Evolutionary conservation across 2,888 invertebrate genomes (phyloP).

Genomic region (Philonicus albiceps): DNA sequence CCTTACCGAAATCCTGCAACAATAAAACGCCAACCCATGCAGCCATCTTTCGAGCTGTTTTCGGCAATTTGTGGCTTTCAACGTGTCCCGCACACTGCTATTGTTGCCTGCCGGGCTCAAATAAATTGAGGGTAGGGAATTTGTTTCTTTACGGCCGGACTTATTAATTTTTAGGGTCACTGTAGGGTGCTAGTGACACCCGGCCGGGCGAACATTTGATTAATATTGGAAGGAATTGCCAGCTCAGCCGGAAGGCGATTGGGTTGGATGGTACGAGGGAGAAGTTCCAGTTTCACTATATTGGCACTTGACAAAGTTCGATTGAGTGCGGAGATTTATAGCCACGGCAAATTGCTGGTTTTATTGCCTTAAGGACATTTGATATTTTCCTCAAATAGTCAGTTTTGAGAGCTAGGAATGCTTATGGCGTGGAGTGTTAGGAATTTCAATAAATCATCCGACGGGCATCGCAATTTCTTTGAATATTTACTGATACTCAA

Average conservation of each 20-base stretch:
- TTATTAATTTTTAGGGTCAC: conserved; percentile 36
- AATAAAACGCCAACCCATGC: conserved; percentile 9
- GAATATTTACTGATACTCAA: neutral
- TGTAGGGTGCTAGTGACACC: conserved; percentile 11
- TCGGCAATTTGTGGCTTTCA: conserved; percentile 26
- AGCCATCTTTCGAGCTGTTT: conserved; percentile 15
- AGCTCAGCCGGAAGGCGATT: neutral
- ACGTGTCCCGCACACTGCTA: neutral
- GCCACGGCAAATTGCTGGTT: neutral
- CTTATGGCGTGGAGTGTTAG: neutral
- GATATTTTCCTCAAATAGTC: neutral
- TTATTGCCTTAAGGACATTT: conserved; percentile 1
- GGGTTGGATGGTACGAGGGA: neutral
- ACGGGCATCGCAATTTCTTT: neutral
- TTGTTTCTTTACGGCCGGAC: conserved; percentile 23
- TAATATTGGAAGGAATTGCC: conserved; percentile 4
- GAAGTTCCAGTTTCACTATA: neutral
- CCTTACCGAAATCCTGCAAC: neutral
- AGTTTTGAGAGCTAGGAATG: neutral
- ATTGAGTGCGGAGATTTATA: conserved; percentile 2
- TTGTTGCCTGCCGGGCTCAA: conserved; percentile 9
- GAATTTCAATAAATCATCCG: neutral
- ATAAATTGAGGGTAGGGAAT: conserved; percentile 21
- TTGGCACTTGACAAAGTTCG: neutral
- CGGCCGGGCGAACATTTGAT: conserved; percentile 5